Base-by-base conservation (phyloP, 2,797 vertebrate genomes). In the Acrocephalus scirpaceus region DNA sequence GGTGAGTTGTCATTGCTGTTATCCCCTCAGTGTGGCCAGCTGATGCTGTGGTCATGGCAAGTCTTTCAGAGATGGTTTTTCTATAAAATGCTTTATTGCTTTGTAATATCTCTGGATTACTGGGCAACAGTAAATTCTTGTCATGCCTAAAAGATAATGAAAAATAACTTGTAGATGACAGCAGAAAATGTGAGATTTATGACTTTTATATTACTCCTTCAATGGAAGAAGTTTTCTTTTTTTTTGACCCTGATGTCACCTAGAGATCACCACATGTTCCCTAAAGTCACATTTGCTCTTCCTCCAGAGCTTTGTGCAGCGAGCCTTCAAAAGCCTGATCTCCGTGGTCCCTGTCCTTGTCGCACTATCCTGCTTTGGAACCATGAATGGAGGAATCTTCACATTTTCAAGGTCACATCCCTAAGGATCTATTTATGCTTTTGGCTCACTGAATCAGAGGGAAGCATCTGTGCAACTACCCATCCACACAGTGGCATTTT, bases 331-430 rank as follows among this genome's bases (percentile, higher is more conserved):
- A 67, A 96, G 93, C 79, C 83, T 97, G 48, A 97, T 97, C 74
- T 97, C 97, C 0, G 89, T 98, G 82, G 93, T 98, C 54, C 97
- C 97, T 54, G 75, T 98, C 76, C 93, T 98, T 51, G 98, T 98
- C 0, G 94, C 97, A 1, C 77, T 98, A 57, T 97, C 97, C 54
- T 98, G 98, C 69, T 97, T 98, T 88, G 98, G 98, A 88, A 97
- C 97, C n/a, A 82, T 98, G 97, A 98, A 97, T 26, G 97, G 97
- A 88, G 98, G 97, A 32, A 96, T 98, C 73, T 97, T 98, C 89
- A 97, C 97, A 0, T 97, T 97, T 86, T 97, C 98, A 76, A 97
- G 98, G 98, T 98, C 73, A 72, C 9, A 18, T 42, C 18, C 27
- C 25, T 44, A 56, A 57, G 38, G 32, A 47, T 57, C 45, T 76